Conservation (phyloP, 2,113 vertebrate species). For the Podiceps cristatus region DNA sequence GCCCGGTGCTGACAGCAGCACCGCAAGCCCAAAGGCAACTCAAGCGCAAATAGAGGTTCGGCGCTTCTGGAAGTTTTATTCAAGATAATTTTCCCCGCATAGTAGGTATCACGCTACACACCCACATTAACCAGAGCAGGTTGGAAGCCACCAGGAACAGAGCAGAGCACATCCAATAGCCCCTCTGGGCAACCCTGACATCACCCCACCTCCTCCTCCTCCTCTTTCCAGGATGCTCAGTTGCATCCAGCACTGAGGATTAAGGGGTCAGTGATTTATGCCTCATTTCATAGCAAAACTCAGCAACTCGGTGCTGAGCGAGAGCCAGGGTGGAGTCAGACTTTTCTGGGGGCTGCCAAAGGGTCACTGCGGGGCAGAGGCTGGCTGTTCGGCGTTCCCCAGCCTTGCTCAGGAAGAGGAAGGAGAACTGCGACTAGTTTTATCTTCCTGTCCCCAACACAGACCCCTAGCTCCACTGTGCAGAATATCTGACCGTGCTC, state of each 20-base stretch:
- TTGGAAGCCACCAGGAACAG: background rate
- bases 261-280: background rate
- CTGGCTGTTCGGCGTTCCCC: background rate
- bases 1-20: background rate
- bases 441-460: background rate
- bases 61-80: background rate
- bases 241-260: background rate
- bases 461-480: background rate
- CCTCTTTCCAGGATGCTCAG: background rate
- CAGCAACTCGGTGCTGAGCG: background rate
- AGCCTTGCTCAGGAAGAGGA: background rate
- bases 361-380: background rate
- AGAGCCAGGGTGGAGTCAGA: background rate
- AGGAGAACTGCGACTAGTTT: background rate
- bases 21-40: background rate
- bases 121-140: background rate
- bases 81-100: background rate
- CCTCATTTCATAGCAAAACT: constrained; percentile 11
- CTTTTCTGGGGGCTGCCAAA: background rate
- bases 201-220: background rate
- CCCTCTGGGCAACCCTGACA: background rate
- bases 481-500: background rate
- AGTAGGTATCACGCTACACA: background rate
- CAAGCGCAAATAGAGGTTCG: background rate
- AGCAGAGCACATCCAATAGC: background rate